These are phyloP conservation scores for Menidia menidia DNA, from an alignment of 2,797 vertebrate genomes.

Conservation along the genomic window DNA sequence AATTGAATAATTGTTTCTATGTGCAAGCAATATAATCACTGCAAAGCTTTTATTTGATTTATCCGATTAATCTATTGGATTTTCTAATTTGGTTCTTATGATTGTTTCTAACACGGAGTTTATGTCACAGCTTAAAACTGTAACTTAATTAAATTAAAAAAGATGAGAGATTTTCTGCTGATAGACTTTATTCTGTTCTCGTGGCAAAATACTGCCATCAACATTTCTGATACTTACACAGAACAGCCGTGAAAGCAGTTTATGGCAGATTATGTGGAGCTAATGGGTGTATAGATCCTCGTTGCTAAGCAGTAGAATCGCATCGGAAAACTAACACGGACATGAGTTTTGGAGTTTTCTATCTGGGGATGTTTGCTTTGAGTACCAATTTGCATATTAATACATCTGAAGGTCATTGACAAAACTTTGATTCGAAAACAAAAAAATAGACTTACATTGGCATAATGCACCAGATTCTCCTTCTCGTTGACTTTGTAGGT, in stretches of 20 bases:
- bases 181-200: not conserved
- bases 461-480: slow-evolving; percentile 88
- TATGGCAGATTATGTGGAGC: not conserved
- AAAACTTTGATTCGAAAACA: not conserved
- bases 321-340: not conserved
- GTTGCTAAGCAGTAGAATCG: not conserved
- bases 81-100: not conserved
- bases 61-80: not conserved
- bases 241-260: not conserved
- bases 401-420: not conserved
- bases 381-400: not conserved
- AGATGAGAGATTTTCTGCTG: not conserved
- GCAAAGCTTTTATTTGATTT: not conserved
- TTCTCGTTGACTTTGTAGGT: slow-evolving; percentile 97
- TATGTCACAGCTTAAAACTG: not conserved
- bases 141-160: not conserved
- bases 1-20: not conserved
- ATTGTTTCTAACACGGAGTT: not conserved
- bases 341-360: slow-evolving; percentile 18
- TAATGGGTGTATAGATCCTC: not conserved
- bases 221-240: not conserved
- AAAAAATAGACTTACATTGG: slow-evolving; percentile 84
- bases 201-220: not conserved
- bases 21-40: not conserved
- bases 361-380: slow-evolving; percentile 3